Evolutionary conservation across 1,140 invertebrate genomes (phyloP), one percentile per base, ranked within the genome.

Genomic region (Teleogryllus occipitalis): DNA sequence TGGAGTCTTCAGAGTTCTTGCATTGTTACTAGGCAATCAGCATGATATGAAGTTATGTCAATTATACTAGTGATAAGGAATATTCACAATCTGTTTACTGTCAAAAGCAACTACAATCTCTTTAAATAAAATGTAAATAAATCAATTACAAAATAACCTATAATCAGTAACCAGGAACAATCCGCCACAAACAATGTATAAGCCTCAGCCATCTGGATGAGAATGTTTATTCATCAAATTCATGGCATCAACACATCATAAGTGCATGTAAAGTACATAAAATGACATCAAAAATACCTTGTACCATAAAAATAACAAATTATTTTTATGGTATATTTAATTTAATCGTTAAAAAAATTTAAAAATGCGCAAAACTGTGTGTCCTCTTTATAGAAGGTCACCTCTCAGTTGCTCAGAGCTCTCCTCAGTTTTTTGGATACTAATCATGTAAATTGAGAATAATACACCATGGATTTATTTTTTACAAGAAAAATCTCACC

Each of bases 401-500:
- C 78, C 78, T 79, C 78, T 65, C 78, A 75, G 47, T 46, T 15
- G 49, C 65, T 27, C 22, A 21, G 39, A 79, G 65, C 78, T 74
- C 78, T 79, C 78, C 78, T 79, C 78, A 72, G 49, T 47, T 74
- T 79, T 79, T 79, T 79, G 18, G 12, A 49, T 73, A 74, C 27
- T 79, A 65, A 22, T 8, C 78, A 73, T 47, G 15, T 18, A 8
- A 18, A 47, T 46, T 74, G 7, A 21, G 7, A 27, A 47, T 73
- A 12, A 39, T 22, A 21, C 27, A 10, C 6, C 65, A 18, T n/a
- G 6, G n/a, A 39, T 73, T 79, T 7, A 39, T 65, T 79, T 65
- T 22, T n/a, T 79, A 47, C 15, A 79, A 18, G 46, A 27, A 73
- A 7, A 27, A 10, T 46, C 18, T 18, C 54, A 74, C 47, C 65